Base-by-base conservation (phyloP, 2,797 vertebrate species). In the Eulemur coronatus region DNA sequence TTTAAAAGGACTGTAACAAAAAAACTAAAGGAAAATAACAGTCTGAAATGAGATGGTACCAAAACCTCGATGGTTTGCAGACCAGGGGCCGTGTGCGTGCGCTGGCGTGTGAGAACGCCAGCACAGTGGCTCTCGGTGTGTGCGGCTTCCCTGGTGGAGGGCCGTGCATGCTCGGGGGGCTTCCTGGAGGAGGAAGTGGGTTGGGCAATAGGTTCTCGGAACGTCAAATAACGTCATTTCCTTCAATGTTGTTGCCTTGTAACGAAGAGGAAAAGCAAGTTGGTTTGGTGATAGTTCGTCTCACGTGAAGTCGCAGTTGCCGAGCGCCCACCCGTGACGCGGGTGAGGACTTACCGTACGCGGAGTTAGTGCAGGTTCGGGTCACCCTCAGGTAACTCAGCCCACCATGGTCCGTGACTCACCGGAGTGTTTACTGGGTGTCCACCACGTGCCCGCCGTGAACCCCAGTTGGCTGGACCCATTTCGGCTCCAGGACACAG, bases 81-180 rank as follows among this genome's bases (percentile, higher is more conserved):
- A 15, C 4, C 5, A 1, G 8, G 10, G 13, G 2, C 18, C 1
- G 26, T 28, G 41, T 30, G n/a, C 1, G 0, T 18, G 30, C 2
- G 2, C 9, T 18, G 0, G 1, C 0, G 28, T 15, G 57, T 5
- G 12, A 0, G 12, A 24, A 70, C 11, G 22, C 20, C 22, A 30
- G 4, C 48, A n/a, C 3, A 22, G 73, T 20, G 10, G 3, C 22
- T 33, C 43, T 17, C 12, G 0, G 22, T 1, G 43, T 33, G 63
- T 8, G 1, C 5, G 7, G 8, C 59, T 48, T 33, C n/a, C 46
- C 13, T 1, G 22, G 63, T 8, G 6, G 14, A 1, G 8, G 46
- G 4, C 10, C 2, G 43, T 18, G 7, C 26, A 12, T 1, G 6
- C 14, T 5, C 0, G 1, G 63, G 26, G 63, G 35, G n/a, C 50